Conservation (phyloP, 2,797 vertebrate genomes). For the Amblyraja radiata region DNA sequence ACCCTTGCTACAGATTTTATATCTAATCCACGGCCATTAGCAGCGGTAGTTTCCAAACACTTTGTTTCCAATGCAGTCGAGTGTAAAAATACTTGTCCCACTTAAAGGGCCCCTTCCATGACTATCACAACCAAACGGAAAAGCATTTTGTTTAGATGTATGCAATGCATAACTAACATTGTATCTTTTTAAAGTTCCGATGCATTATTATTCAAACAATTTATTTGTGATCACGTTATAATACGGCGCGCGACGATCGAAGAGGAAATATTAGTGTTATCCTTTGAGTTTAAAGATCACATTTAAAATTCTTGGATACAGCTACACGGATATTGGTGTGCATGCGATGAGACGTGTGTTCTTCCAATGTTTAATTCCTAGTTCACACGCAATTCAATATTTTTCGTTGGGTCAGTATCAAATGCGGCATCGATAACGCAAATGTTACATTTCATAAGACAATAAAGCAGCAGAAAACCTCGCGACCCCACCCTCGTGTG, state of each 20-base stretch:
- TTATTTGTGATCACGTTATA: background rate
- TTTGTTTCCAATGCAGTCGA: background rate
- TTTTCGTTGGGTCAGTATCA: background rate
- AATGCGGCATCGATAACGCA: background rate
- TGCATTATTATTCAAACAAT: background rate
- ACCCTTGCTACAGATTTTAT: background rate
- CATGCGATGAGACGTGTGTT: background rate
- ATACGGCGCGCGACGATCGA: background rate
- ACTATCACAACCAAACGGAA: background rate
- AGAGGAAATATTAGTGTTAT: background rate
- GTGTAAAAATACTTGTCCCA: background rate
- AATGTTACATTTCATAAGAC: background rate
- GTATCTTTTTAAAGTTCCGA: background rate
- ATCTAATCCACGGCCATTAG: constrained; percentile 5
- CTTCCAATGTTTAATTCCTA: background rate
- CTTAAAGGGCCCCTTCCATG: constrained; percentile 5
- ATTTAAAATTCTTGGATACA: background rate
- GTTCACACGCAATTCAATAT: background rate
- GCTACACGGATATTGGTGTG: background rate
- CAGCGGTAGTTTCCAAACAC: background rate
- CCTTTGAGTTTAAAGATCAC: background rate
- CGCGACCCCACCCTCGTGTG: background rate
- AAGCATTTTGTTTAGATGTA: background rate
- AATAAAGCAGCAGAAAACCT: background rate
- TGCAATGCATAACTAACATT: background rate